phyloP scores from a whole-genome alignment of 2,888 invertebrate species.

The Sycophila texana region DNA sequence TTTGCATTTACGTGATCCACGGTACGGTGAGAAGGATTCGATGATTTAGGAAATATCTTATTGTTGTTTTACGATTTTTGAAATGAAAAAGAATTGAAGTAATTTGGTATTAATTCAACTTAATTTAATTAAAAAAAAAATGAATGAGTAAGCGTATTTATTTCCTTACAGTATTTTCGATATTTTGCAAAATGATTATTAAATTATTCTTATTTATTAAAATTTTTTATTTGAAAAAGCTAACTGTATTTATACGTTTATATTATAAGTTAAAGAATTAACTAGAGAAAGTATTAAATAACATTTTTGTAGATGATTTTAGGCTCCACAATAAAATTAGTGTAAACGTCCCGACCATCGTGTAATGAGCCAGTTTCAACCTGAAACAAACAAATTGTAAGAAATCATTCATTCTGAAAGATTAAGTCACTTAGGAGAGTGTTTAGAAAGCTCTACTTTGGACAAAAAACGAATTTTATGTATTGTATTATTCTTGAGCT shows the following conservation, averaged over 20 bases:
- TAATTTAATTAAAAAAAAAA: not conserved
- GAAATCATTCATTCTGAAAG: not conserved
- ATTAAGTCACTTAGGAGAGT: too few species aligned
- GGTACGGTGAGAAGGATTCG: too few species aligned
- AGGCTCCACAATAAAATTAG: constrained; percentile 61
- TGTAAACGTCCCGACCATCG: constrained; percentile 50
- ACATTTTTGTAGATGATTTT: not conserved
- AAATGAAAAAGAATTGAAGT: constrained; percentile 45
- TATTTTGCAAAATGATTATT: too few species aligned
- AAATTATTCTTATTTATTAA: too few species aligned
- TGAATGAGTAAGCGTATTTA: not conserved
- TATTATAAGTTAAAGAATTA: too few species aligned
- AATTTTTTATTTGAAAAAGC: too few species aligned
- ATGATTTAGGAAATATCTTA: not conserved
- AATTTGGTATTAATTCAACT: too few species aligned
- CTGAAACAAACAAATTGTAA: constrained; percentile 51
- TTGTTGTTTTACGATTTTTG: too few species aligned
- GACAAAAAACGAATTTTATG: not conserved
- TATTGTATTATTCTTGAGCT: not conserved
- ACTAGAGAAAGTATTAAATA: not conserved
- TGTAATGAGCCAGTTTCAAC: constrained; percentile 68
- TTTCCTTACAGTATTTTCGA: not conserved
- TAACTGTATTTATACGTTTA: too few species aligned
- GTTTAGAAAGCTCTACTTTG: too few species aligned
- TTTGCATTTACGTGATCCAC: too few species aligned